These are phyloP conservation scores for Castor canadensis DNA, from an alignment of 2,113 vertebrate species.

Conservation along the genomic window DNA sequence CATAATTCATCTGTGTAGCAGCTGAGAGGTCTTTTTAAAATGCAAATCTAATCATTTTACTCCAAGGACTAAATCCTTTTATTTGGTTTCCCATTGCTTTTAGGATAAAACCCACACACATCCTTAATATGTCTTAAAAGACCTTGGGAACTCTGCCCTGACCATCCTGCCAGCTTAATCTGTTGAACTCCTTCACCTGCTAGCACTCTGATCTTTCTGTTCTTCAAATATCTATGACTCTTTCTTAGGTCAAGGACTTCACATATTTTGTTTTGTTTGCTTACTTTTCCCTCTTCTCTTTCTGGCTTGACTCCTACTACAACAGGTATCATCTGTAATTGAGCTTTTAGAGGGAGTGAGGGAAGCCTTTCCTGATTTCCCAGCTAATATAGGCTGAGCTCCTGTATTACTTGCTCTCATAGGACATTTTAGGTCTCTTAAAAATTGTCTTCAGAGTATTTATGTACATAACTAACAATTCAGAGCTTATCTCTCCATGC, in stretches of 20 bases:
- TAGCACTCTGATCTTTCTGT: not conserved
- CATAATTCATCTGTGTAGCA: not conserved
- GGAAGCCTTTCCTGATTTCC: not conserved
- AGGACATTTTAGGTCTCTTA: not conserved
- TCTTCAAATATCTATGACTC: not conserved
- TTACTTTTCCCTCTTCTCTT: not conserved
- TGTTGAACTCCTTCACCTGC: not conserved
- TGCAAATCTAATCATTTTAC: conserved; percentile 10
- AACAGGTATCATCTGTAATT: not conserved
- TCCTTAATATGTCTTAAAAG: not conserved
- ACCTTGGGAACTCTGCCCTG: not conserved
- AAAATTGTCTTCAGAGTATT: not conserved
- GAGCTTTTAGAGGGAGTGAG: not conserved
- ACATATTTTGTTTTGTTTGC: not conserved
- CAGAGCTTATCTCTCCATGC: not conserved
- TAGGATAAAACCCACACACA: not conserved
- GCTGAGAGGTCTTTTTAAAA: conserved; percentile 11
- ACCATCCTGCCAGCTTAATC: not conserved
- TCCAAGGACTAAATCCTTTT: not conserved
- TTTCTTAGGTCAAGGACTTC: not conserved
- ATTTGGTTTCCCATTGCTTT: conserved; percentile 45
- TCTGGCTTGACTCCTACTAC: not conserved
- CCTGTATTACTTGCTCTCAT: not conserved
- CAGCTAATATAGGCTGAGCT: not conserved
- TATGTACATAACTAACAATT: not conserved